These are phyloP conservation scores for Phoebastria nigripes DNA, from an alignment of 2,797 vertebrate genomes.

Conservation along the genomic window DNA sequence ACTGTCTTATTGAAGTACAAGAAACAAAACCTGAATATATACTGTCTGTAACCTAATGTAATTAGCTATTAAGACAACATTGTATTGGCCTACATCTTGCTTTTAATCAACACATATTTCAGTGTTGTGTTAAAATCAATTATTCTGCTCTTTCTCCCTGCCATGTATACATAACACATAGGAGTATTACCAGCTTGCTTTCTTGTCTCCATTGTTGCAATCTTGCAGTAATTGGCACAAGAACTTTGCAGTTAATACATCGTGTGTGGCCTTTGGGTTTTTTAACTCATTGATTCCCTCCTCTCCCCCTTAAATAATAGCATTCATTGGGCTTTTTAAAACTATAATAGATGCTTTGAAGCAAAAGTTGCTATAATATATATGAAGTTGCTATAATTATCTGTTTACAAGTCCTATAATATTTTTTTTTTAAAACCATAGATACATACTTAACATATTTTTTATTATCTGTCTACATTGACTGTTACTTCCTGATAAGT, in stretches of 20 bases:
- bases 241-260: not conserved
- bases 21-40: not conserved
- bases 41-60: not conserved
- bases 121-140: not conserved
- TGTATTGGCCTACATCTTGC: not conserved
- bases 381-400: not conserved
- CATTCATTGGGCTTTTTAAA: not conserved
- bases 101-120: not conserved
- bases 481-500: not conserved
- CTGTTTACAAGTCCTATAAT: not conserved
- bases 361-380: not conserved
- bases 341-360: not conserved
- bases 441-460: not conserved
- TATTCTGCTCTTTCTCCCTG: not conserved
- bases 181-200: not conserved
- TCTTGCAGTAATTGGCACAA: not conserved
- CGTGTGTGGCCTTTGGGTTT: not conserved
- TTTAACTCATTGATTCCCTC: not conserved
- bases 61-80: not conserved
- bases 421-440: not conserved
- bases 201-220: not conserved
- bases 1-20: not conserved
- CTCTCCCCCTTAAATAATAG: not conserved
- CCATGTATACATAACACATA: fast-evolving
- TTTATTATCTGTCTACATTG: not conserved